These are phyloP conservation scores for Pristionchus exspectatus DNA, from an alignment of 2,888 invertebrate species.

Conservation along the genomic window DNA sequence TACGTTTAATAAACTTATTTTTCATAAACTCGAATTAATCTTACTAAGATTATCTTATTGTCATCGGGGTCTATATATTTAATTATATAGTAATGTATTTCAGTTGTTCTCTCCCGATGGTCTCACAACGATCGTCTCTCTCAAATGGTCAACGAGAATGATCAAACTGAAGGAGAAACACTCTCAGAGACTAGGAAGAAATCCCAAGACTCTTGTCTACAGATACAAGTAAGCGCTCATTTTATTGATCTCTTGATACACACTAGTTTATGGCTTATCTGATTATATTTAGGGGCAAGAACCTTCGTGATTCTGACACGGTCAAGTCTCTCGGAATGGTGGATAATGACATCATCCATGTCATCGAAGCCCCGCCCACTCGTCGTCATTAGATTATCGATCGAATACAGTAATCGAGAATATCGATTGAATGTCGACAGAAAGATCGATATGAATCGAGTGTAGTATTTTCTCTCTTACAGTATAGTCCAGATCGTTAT, in stretches of 20 bases:
- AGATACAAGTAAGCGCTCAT: slow-evolving; percentile 47
- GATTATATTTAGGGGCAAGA: slow-evolving; percentile 51
- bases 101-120: slow-evolving; percentile 54
- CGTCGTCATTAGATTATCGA: slow-evolving; percentile 28
- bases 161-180: slow-evolving; percentile 55
- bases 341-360: slow-evolving; percentile 55
- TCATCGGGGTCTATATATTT: too few species aligned
- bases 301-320: slow-evolving; percentile 52
- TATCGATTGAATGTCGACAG: not conserved
- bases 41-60: too few species aligned
- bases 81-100: not conserved
- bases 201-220: slow-evolving; percentile 26
- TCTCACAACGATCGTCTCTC: slow-evolving; percentile 51
- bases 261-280: not conserved
- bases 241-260: not conserved
- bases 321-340: slow-evolving; percentile 51
- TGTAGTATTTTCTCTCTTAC: not conserved
- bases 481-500: not conserved
- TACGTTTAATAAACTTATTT: too few species aligned
- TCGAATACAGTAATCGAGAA: slow-evolving; percentile 2
- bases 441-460: not conserved
- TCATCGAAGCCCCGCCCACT: slow-evolving; percentile 29
- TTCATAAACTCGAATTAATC: too few species aligned
- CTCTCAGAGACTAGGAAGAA: slow-evolving; percentile 41
- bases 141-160: slow-evolving; percentile 53